Evolutionary conservation across 1,140 invertebrate species (phyloP).

Genomic region (Rhagoletis pomonella): DNA sequence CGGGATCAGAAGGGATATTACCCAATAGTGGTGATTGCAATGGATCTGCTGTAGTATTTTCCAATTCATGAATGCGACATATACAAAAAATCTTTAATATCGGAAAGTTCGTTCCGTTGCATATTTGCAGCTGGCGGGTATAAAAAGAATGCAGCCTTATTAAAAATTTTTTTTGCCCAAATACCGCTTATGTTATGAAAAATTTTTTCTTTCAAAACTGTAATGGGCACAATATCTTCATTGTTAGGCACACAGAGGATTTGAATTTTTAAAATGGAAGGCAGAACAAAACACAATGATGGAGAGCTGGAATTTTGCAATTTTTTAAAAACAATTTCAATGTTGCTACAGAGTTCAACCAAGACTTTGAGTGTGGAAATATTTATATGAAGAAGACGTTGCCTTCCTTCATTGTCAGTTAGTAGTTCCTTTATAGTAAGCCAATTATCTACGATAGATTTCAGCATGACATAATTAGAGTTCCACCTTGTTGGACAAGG

Average conservation of each 20-base stretch:
- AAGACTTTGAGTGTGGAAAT: constrained; percentile 51
- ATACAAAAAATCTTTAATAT: constrained; percentile 53
- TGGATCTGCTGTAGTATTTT: constrained; percentile 1
- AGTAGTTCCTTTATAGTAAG: constrained; percentile 52
- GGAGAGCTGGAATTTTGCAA: constrained; percentile 18
- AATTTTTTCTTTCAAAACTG: not conserved
- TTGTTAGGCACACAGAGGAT: too few species aligned
- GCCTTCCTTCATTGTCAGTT: constrained; percentile 51
- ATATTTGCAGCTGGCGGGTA: constrained; percentile 30
- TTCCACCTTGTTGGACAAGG: constrained; percentile 48
- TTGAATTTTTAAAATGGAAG: not conserved
- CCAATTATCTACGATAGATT: constrained; percentile 58
- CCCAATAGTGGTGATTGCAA: too few species aligned
- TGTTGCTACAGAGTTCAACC: constrained; percentile 14
- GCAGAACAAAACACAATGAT: not conserved
- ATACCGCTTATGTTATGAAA: not conserved
- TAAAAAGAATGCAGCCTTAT: not conserved
- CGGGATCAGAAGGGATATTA: too few species aligned
- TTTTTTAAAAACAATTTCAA: constrained; percentile 49
- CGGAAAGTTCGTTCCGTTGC: not conserved
- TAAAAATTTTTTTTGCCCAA: not conserved
- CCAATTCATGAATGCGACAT: not conserved
- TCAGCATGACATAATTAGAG: constrained; percentile 53
- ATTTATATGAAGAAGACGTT: constrained; percentile 54
- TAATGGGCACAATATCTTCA: too few species aligned